Conservation (phyloP, 2,888 invertebrate genomes). For the Thelaira solivaga region DNA sequence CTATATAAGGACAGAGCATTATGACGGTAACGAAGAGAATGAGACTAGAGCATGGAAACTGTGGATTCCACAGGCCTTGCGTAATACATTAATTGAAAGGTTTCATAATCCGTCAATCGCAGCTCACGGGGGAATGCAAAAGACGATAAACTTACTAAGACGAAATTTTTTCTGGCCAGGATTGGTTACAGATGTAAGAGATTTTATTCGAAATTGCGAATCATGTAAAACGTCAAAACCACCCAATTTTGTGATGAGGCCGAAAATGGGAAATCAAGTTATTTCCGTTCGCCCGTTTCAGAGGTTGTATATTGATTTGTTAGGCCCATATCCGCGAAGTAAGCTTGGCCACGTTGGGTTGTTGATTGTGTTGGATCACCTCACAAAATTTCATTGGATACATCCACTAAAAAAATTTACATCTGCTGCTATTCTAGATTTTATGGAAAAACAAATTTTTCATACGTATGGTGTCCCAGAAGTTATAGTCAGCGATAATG, state of each 20-base stretch:
- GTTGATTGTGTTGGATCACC: constrained; percentile 20
- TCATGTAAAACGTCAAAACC: constrained; percentile 22
- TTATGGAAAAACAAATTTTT: constrained; percentile 1
- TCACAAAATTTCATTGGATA: not conserved
- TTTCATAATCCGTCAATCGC: not conserved
- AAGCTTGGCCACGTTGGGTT: constrained; percentile 5
- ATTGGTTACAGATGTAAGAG: too few relatives aligned
- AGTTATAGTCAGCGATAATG: not conserved
- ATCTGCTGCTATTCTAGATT: too few relatives aligned
- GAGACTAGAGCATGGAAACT: not conserved
- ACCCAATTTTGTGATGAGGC: constrained; percentile 12
- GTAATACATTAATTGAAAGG: not conserved
- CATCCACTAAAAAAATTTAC: not conserved
- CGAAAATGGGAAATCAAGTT: not conserved
- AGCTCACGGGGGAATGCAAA: constrained; percentile 20
- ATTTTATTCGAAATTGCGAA: constrained; percentile 12
- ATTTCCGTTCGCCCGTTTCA: not conserved
- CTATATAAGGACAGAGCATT: not conserved
- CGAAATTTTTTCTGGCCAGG: too few relatives aligned
- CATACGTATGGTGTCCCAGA: not conserved
- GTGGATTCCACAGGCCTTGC: not conserved
- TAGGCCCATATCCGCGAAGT: constrained; percentile 15
- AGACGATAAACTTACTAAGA: too few relatives aligned
- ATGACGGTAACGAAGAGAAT: not conserved
- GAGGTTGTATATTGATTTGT: not conserved